phyloP scores from a whole-genome alignment of 2,113 vertebrate genomes.

The Anoura caudifer region DNA sequence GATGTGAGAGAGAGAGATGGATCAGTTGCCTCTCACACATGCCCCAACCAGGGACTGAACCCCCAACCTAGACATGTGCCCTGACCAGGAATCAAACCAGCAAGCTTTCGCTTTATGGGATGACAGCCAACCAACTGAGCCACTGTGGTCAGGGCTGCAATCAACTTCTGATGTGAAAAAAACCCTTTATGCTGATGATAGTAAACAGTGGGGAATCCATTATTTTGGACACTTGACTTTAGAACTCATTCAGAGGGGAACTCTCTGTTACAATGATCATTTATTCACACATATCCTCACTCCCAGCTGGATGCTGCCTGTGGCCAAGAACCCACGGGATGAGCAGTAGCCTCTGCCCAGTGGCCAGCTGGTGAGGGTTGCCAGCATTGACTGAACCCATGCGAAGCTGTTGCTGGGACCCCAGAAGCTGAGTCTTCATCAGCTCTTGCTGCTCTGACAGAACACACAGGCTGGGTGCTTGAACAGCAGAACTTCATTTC shows the following conservation, averaged over 20 bases:
- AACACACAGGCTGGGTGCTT: not conserved
- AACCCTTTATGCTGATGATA: not conserved
- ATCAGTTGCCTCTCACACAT: too few species aligned
- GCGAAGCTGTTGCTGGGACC: not conserved
- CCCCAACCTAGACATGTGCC: too few species aligned
- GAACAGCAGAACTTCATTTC: not conserved
- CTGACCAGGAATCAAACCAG: too few species aligned
- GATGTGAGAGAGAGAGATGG: too few species aligned
- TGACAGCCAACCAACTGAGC: too few species aligned
- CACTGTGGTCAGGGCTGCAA: not conserved
- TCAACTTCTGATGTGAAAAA: not conserved
- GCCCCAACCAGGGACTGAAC: too few species aligned
- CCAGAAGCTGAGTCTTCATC: not conserved
- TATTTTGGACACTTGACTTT: not conserved
- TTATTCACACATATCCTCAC: not conserved
- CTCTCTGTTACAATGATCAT: not conserved
- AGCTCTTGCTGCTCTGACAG: not conserved
- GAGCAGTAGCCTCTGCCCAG: not conserved
- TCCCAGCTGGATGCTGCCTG: not conserved
- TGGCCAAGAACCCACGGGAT: not conserved
- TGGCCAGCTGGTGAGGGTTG: not conserved
- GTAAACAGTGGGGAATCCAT: not conserved
- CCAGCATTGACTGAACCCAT: not conserved
- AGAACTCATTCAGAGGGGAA: not conserved
- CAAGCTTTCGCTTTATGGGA: too few species aligned